Evolutionary conservation across 2,113 vertebrate genomes (phyloP), one percentile per base, ranked within the genome.

Genomic region (Chaenogobius annularis): DNA sequence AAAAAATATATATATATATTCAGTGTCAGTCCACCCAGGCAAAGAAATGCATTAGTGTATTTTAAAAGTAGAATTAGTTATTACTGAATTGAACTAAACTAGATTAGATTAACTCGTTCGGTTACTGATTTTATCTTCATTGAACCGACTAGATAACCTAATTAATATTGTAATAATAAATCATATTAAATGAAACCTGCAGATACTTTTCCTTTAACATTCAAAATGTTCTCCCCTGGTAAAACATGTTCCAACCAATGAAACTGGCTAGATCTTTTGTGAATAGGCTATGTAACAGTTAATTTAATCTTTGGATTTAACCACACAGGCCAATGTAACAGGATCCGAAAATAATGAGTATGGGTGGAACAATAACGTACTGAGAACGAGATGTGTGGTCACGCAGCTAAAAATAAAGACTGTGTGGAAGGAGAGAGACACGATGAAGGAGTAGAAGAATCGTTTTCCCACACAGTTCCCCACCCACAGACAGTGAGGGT

Each of bases 391-490:
- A 85, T 98, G 97, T 54, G 96, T 97, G 88, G 95, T 93, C n/a
- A 97, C 96, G 0, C 96, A 98, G 79, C 95, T 95, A 0, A 98
- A 96, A 91, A 98, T 96, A 93, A 98, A 98, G 63, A 95, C 94
- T 0, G 97, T 98, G 78, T 96, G 90, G 91, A 98, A 96, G 59
- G 97, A 96, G 64, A 98, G 95, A 11, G 96, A 98, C 80, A 98
- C 94, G 64, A 98, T 96, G 88, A 98, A 98, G 67, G 95, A 93
- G 15, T 98, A 98, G 94, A 98, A 98, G 93, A 96, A 97, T 46
- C 96, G 93, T 98, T 98, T 98, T 63, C 97, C 97, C 44, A 98
- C 96, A 7, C 97, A 98, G 94, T 98, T 98, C 54, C 97, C 97
- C 66, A 98, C 96, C 97, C 97, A 98, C 14, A 96, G 97, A 78